phyloP scores from a whole-genome alignment of 2,888 invertebrate species.

The Rapana venosa region DNA sequence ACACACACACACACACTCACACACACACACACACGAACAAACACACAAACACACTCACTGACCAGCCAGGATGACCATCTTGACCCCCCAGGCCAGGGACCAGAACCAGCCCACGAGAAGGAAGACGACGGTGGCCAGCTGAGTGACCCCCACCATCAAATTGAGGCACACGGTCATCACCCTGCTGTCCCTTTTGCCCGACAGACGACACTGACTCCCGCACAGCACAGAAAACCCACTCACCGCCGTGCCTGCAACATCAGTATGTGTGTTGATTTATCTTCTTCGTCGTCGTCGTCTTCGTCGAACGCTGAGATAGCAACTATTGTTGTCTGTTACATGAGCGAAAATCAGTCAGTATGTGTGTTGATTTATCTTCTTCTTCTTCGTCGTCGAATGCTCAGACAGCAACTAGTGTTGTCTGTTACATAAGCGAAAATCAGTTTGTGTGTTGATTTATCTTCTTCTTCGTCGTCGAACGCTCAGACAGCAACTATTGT shows the following conservation, averaged over 20 bases:
- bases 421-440: too few species aligned
- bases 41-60: slow-evolving; percentile 77
- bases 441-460: too few species aligned
- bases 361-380: too few species aligned
- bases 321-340: too few species aligned
- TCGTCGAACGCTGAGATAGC: too few species aligned
- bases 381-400: too few species aligned
- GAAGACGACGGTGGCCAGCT: slow-evolving; percentile 95
- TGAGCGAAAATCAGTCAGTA: too few species aligned
- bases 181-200: slow-evolving; percentile 73
- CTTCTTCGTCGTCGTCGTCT: too few species aligned
- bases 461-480: too few species aligned
- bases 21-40: neutral
- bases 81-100: slow-evolving; percentile 98
- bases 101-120: slow-evolving; percentile 96
- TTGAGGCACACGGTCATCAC: slow-evolving; percentile 89
- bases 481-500: too few species aligned
- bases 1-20: neutral
- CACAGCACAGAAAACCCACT: slow-evolving; percentile 85
- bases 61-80: slow-evolving; percentile 93
- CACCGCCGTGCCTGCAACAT: slow-evolving; percentile 87
- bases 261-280: too few species aligned
- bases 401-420: too few species aligned
- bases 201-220: slow-evolving; percentile 74
- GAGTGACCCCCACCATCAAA: slow-evolving; percentile 90